phyloP scores from a whole-genome alignment of 1,140 invertebrate genomes.

The Dryas iulia region DNA sequence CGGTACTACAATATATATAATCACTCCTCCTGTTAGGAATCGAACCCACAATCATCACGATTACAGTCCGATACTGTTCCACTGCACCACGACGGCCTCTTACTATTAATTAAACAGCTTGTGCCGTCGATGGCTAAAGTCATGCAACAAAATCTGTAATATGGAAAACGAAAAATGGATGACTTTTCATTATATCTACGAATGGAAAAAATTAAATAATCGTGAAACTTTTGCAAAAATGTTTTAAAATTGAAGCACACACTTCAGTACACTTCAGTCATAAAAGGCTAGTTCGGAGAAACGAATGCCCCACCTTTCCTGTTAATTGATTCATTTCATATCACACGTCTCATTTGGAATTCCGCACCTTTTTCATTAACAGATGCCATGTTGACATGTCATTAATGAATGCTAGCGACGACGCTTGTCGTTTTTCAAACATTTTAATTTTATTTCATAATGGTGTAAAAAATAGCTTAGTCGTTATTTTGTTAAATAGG shows the following conservation, averaged over 20 bases:
- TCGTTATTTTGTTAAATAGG: neutral
- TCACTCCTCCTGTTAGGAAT: too few relatives aligned
- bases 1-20: too few relatives aligned
- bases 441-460: neutral
- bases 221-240: neutral
- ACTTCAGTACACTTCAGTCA: too few relatives aligned
- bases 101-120: too few relatives aligned
- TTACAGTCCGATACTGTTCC: too few relatives aligned
- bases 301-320: slow-evolving; percentile 1
- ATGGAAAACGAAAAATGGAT: too few relatives aligned
- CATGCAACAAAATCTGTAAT: too few relatives aligned
- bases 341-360: slow-evolving; percentile 3
- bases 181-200: too few relatives aligned
- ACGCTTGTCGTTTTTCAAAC: neutral
- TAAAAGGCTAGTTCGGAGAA: slow-evolving; percentile 5
- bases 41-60: too few relatives aligned
- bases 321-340: slow-evolving; percentile 17
- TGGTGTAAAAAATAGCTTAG: neutral
- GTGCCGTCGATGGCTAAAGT: too few relatives aligned
- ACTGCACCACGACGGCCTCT: too few relatives aligned
- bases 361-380: slow-evolving; percentile 14
- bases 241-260: neutral
- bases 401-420: neutral
- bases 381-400: neutral
- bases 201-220: neutral